A percentile compares a stretch with the other conserved stretches of the same genome.
Evolutionary conservation across 2,113 vertebrate genomes (phyloP).

Genomic region (Carettochelys insculpta): DNA sequence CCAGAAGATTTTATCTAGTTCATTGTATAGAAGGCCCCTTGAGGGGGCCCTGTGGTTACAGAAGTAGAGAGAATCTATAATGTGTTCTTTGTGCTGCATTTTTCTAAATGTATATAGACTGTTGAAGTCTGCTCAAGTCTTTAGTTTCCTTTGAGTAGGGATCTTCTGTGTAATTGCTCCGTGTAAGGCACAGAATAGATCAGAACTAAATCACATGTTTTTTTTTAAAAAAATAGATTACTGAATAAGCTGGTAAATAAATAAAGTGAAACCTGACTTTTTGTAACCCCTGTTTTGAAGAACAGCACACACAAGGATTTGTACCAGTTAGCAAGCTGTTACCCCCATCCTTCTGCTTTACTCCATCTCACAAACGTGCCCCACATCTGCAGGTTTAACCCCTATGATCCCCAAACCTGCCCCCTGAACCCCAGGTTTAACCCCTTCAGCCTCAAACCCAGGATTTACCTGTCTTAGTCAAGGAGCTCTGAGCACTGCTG

Average conservation of each 20-base stretch:
- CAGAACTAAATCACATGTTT: constrained; percentile 29
- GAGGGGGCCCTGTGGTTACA: neutral
- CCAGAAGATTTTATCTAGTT: constrained; percentile 41
- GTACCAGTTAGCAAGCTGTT: too few relatives aligned
- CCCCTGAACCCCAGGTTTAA: too few relatives aligned
- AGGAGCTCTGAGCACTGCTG: too few relatives aligned
- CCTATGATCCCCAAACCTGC: too few relatives aligned
- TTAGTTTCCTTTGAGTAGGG: constrained; percentile 22
- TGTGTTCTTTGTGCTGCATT: constrained; percentile 1
- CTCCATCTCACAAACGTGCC: too few relatives aligned
- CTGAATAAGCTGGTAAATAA: constrained; percentile 2
- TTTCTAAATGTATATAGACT: constrained; percentile 7
- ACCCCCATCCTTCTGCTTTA: too few relatives aligned
- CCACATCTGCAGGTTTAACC: too few relatives aligned
- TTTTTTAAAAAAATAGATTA: neutral
- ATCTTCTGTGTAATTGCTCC: neutral
- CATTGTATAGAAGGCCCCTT: neutral
- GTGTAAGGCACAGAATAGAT: neutral
- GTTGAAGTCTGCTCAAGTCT: neutral
- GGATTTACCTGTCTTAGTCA: too few relatives aligned
- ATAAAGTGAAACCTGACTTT: too few relatives aligned
- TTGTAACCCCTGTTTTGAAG: too few relatives aligned
- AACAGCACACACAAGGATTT: too few relatives aligned
- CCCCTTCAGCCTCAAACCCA: too few relatives aligned
- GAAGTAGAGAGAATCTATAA: constrained; percentile 16